These are phyloP conservation scores for Andrena flavipes DNA, from an alignment of 2,888 invertebrate genomes.

Conservation along the genomic window DNA sequence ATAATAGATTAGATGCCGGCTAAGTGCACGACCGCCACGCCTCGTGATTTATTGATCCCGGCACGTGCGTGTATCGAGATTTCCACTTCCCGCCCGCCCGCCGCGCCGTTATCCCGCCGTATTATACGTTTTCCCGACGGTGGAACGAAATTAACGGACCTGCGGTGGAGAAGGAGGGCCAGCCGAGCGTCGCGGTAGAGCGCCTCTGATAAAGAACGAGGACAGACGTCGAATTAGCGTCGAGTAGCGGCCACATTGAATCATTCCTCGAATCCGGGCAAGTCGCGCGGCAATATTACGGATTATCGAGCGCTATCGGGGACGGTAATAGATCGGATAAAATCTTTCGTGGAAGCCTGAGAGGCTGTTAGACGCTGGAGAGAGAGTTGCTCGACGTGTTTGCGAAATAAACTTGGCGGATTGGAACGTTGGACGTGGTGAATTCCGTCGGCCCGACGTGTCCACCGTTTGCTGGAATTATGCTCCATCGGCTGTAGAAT, in stretches of 20 bases:
- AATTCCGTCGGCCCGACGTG: background rate
- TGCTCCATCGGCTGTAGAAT: background rate
- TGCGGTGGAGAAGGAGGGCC: background rate
- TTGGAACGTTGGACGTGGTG: background rate
- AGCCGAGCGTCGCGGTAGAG: conserved; percentile 32
- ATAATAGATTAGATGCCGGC: conserved; percentile 83
- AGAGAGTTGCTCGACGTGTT: background rate
- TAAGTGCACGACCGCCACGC: conserved; percentile 78
- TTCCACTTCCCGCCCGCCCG: conserved; percentile 71
- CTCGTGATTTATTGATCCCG: conserved; percentile 80
- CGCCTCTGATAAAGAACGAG: conserved; percentile 41
- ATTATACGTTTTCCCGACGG: conserved; percentile 38
- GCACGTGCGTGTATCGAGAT: conserved; percentile 78
- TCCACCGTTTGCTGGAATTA: conserved; percentile 14
- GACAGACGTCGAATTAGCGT: conserved; percentile 57
- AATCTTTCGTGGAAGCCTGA: background rate
- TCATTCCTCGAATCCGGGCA: conserved; percentile 15
- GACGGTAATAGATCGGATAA: conserved; percentile 11
- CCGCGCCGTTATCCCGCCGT: conserved; percentile 45
- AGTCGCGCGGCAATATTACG: background rate
- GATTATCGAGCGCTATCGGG: conserved; percentile 18
- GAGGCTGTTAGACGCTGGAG: background rate
- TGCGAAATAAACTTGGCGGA: background rate
- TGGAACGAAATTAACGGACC: conserved; percentile 54
- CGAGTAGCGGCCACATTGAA: conserved; percentile 16